Conservation (phyloP, 2,797 vertebrate species). For the Lindbergichthys nudifrons region DNA sequence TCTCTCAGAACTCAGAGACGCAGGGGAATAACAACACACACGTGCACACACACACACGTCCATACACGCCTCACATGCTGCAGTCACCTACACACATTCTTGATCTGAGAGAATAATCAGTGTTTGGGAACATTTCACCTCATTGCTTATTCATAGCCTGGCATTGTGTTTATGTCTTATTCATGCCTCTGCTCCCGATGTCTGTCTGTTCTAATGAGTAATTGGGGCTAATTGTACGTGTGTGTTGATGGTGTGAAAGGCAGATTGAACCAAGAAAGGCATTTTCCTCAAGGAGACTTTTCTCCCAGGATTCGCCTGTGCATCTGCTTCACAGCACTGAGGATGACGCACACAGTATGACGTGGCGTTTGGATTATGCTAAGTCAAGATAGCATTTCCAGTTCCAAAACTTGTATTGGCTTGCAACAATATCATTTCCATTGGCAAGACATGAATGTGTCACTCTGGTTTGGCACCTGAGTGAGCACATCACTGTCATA, state of each 20-base stretch:
- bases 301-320: slow-evolving; percentile 29
- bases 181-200: slow-evolving; percentile 65
- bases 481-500: slow-evolving; percentile 47
- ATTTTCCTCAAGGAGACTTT: slow-evolving; percentile 53
- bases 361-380: slow-evolving; percentile 55
- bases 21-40: slow-evolving; percentile 49
- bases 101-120: slow-evolving; percentile 76
- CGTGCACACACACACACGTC: background rate
- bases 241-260: slow-evolving; percentile 50
- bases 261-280: slow-evolving; percentile 60
- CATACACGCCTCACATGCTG: slow-evolving; percentile 28
- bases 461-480: slow-evolving; percentile 42
- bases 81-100: slow-evolving; percentile 63
- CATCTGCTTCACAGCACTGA: slow-evolving; percentile 8
- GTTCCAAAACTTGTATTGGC: slow-evolving; percentile 44
- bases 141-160: slow-evolving; percentile 79
- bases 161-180: slow-evolving; percentile 74
- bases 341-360: slow-evolving; percentile 37
- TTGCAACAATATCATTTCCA: slow-evolving; percentile 36
- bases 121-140: slow-evolving; percentile 68
- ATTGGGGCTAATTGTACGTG: slow-evolving; percentile 72
- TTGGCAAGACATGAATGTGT: slow-evolving; percentile 40
- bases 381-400: slow-evolving; percentile 49
- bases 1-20: slow-evolving; percentile 52
- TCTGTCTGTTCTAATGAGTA: slow-evolving; percentile 75